Base-by-base conservation (phyloP, 2,888 invertebrate species). In the Lathronympha strigana region DNA sequence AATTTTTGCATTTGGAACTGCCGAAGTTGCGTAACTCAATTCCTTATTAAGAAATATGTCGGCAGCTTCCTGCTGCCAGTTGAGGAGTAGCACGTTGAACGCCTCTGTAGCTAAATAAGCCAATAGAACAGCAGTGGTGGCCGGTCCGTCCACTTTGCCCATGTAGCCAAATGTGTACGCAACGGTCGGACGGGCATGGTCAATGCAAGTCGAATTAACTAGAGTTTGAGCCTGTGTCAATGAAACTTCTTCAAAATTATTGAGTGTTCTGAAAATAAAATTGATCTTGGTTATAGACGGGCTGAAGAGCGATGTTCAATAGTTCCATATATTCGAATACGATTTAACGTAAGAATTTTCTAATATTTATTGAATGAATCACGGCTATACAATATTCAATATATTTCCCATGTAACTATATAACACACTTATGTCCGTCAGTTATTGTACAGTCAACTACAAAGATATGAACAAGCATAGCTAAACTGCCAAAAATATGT, bases 91-190 rank as follows among this genome's bases (percentile, higher is more conserved):
- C 0, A 92, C 82, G 68, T 92, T 92, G 45, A 82, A 81, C 73
- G 87, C 90, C 73, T 69, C 84, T 57, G 76, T 87, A 1, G 72
- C 71, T 50, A 92, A 72, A 67, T 90, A 90, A 0, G 89, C 84
- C 1, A 69, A 62, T 4, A 91, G 71, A 0, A 92, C 80, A 0
- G 90, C 86, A 0, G 77, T 86, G 19, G 92, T 90, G 0, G 89
- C 91, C 0, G 88, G 88, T 0, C 91, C 91, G 4, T 72, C 57
- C 0, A 71, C 68, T 23, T 73, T 79, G 6, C 92, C 92, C 23
- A 84, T 74, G 73, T 85, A 92, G 0, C 92, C 92, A 67, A 91
- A 92, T 0, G 91, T 86, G 73, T 91, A 92, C 19, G 90, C 45
- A 0, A 92, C 51, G 0, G 88, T 90, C 0, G 86, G 85, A 0